Evolutionary conservation across 2,113 vertebrate genomes (phyloP).

Genomic region (Okapia johnstoni): DNA sequence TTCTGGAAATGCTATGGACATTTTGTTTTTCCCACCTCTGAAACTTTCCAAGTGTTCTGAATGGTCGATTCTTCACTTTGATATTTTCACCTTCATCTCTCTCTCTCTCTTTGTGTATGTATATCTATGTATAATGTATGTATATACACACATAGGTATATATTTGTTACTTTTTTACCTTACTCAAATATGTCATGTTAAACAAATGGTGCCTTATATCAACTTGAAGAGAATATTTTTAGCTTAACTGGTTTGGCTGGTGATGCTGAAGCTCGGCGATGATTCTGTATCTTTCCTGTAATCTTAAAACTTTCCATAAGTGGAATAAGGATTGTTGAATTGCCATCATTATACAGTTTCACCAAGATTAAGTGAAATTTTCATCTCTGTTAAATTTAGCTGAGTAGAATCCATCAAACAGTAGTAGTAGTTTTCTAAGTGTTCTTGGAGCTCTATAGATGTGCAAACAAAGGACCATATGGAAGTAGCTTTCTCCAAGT

Average conservation of each 20-base stretch:
- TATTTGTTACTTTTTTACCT: neutral
- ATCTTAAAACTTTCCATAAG: neutral
- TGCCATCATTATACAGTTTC: neutral
- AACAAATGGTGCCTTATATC: neutral
- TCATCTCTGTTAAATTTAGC: neutral
- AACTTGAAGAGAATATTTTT: neutral
- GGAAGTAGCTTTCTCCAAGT: slow-evolving; percentile 79
- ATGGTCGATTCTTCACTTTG: neutral
- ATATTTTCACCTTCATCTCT: neutral
- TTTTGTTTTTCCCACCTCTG: neutral
- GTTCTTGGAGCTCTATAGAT: neutral
- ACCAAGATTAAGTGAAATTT: neutral
- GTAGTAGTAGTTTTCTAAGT: slow-evolving; percentile 3
- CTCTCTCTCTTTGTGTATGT: neutral
- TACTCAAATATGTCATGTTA: neutral
- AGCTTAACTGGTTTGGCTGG: neutral
- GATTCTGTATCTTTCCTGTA: neutral
- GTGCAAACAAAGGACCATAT: slow-evolving; percentile 71
- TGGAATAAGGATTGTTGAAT: accelerated
- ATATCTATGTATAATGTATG: neutral
- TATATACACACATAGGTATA: neutral
- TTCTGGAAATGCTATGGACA: neutral
- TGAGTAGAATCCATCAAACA: neutral
- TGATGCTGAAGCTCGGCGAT: neutral
- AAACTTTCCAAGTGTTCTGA: neutral